phyloP scores from a whole-genome alignment of 2,113 vertebrate species.

The Psittacula cyanocephala region DNA sequence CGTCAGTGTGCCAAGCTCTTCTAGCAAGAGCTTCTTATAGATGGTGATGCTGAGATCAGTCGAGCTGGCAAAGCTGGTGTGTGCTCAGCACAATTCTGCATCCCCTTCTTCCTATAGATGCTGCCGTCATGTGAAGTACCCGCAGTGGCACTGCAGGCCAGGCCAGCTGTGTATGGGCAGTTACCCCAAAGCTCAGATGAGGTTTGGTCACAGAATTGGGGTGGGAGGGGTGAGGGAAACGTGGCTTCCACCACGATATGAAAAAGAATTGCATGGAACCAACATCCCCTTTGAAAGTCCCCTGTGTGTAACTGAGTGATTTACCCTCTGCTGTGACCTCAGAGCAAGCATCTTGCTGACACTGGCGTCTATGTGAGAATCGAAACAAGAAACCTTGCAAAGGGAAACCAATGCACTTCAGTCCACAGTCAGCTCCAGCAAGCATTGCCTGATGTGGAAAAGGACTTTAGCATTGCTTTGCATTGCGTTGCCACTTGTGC shows the following conservation, averaged over 20 bases:
- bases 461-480: background rate
- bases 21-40: background rate
- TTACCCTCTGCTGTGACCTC: background rate
- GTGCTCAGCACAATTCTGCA: background rate
- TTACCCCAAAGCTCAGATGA: conserved; percentile 6
- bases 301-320: background rate
- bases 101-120: background rate
- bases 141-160: background rate
- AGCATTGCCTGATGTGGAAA: background rate
- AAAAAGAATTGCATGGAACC: background rate
- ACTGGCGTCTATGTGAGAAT: background rate
- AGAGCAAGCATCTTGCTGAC: background rate
- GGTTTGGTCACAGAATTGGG: background rate
- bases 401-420: background rate
- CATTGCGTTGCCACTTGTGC: background rate
- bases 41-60: background rate
- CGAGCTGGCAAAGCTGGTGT: background rate
- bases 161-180: conserved; percentile 33
- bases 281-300: background rate
- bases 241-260: background rate
- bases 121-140: background rate
- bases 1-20: background rate
- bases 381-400: background rate
- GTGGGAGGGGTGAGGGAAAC: background rate
- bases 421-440: background rate